phyloP scores from a whole-genome alignment of 2,797 vertebrate genomes.

The Eulemur albifrons region DNA sequence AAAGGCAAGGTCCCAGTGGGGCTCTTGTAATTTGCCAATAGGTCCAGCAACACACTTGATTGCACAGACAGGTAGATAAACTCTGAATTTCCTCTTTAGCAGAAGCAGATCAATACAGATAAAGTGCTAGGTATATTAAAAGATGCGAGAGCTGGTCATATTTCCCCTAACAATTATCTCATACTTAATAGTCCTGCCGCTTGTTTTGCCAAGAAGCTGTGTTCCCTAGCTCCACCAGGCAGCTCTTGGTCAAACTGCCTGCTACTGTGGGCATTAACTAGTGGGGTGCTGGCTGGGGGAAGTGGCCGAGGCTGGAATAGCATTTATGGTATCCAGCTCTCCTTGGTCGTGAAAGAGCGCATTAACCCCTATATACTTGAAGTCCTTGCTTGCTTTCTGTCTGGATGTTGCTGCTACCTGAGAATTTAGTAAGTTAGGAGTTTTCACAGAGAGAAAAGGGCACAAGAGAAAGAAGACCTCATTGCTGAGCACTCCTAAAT shows the following conservation, averaged over 20 bases:
- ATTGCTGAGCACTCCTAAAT: neutral
- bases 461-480: neutral
- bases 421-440: neutral
- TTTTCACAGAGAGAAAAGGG: neutral
- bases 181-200: slow-evolving; percentile 51
- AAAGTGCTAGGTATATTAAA: slow-evolving; percentile 77
- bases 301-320: neutral
- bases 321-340: neutral
- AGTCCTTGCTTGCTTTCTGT: neutral
- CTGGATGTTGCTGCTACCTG: neutral
- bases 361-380: neutral
- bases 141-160: slow-evolving; percentile 61
- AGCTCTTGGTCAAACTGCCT: neutral
- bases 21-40: slow-evolving; percentile 78
- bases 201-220: slow-evolving; percentile 64
- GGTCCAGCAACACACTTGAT: slow-evolving; percentile 79
- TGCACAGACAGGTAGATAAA: slow-evolving; percentile 79
- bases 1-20: slow-evolving; percentile 79
- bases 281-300: neutral
- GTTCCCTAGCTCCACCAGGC: neutral
- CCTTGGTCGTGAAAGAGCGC: neutral
- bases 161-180: slow-evolving; percentile 78
- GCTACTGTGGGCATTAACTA: neutral
- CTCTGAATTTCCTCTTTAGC: slow-evolving; percentile 80
- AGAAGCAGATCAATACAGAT: slow-evolving; percentile 78